Evolutionary conservation across 1,140 invertebrate species (phyloP), one percentile per base, ranked within the genome.

Genomic region (Gryllus bimaculatus): DNA sequence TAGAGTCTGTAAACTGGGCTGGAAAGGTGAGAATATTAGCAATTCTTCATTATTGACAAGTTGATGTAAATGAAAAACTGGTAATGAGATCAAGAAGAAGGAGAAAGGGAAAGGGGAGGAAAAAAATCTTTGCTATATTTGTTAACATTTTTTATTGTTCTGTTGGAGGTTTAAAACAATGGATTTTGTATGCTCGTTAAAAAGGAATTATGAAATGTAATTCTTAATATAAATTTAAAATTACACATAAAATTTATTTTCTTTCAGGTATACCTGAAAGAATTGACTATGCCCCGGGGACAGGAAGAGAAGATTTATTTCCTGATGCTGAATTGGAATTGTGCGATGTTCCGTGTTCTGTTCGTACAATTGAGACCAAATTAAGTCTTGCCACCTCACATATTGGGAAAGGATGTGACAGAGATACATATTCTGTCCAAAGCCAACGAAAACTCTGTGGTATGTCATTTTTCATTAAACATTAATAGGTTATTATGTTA

Each of bases 361-460:
- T 89, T 13, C 90, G 87, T 21, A 88, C 89, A 78, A 86, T 93
- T 5, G 87, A 90, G 74, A 87, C 92, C 7, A 90, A 90, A 73
- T 85, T 96, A 21, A 90, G 90, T 20, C 86, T 96, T 78, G 90
- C 90, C 15, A 95, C 94, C 2, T 91, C 92, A 75, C 94, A 96
- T 84, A 96, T 96, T 81, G 96, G 95, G 74, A 93, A 92, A 85
- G 95, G 95, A 74, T 98, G 96, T 87, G 96, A 98, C 84, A 86
- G 96, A 8, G 96, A 98, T 84, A 97, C 96, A 0, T 97, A 97
- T 84, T 93, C 93, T 8, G 92, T 97, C 18, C 91, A 93, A 80
- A 94, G 93, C 18, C 96, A 97, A 86, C 87, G 95, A n/a, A 95
- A 95, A 85, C 87, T 97, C 1, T 97, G 96, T 86, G 95, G 95